Percentiles rank a stretch among this genome's conserved stretches.
These are phyloP conservation scores for Pogonomyrmex barbatus DNA, from an alignment of 1,140 invertebrate genomes.

Conservation along the genomic window DNA sequence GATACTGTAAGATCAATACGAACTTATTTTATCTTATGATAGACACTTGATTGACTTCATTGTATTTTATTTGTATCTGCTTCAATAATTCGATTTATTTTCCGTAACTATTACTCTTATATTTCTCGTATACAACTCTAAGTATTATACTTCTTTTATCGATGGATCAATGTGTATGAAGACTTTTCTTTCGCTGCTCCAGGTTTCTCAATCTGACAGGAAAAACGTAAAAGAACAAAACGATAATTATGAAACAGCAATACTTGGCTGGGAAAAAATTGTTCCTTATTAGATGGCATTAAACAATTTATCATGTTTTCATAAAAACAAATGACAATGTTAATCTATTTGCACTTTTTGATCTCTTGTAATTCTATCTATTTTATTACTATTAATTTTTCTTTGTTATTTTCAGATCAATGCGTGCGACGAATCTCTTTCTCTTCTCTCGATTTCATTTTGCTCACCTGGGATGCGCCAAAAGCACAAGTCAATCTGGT, in stretches of 20 bases:
- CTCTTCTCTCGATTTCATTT: conserved; percentile 44
- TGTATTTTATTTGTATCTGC: not conserved
- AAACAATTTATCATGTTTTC: not conserved
- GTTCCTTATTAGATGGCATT: conserved; percentile 17
- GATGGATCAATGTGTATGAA: not conserved
- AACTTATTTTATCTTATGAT: not conserved
- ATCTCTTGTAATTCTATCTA: not conserved
- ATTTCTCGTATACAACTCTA: not conserved
- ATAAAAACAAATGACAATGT: not conserved
- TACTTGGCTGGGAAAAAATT: not conserved
- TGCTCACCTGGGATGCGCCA: conserved; percentile 14
- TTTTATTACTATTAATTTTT: conserved; percentile 37
- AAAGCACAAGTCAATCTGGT: conserved; percentile 33
- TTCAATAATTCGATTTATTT: conserved; percentile 12
- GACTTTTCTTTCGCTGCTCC: not conserved
- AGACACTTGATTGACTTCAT: not conserved
- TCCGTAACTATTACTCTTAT: not conserved
- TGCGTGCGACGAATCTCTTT: conserved; percentile 17
- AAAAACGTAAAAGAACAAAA: not conserved
- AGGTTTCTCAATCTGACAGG: not conserved
- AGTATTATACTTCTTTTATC: conserved; percentile 25
- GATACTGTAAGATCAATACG: not conserved
- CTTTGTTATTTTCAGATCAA: conserved; percentile 30
- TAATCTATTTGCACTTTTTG: not conserved
- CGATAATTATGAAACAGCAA: conserved; percentile 28